Evolutionary conservation across 2,797 vertebrate species (phyloP).

Genomic region (Otus scops): DNA sequence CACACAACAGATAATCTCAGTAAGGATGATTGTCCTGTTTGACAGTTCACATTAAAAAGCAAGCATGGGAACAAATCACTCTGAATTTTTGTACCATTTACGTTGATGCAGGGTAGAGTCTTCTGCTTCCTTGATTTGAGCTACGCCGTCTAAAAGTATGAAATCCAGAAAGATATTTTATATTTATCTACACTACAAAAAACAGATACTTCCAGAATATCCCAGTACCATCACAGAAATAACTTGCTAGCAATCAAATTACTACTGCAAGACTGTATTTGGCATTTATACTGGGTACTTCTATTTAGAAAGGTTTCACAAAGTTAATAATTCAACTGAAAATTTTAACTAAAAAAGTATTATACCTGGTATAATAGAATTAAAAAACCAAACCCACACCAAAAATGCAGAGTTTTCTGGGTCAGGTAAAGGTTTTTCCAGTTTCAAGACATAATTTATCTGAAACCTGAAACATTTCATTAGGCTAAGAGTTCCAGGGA

Average conservation of each 20-base stretch:
- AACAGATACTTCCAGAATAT: neutral
- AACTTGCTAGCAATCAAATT: neutral
- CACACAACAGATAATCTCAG: neutral
- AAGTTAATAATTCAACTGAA: neutral
- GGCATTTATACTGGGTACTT: neutral
- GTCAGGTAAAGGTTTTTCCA: neutral
- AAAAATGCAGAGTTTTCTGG: neutral
- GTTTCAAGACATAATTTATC: neutral
- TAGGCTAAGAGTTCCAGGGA: neutral
- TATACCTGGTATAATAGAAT: neutral
- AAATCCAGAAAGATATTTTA: neutral
- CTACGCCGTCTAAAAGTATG: neutral
- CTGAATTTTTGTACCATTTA: constrained; percentile 13
- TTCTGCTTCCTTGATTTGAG: neutral
- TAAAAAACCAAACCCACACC: neutral
- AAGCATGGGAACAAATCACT: neutral
- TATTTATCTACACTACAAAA: neutral
- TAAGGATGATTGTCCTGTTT: neutral
- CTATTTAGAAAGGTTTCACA: neutral
- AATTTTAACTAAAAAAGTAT: neutral
- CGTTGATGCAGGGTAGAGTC: neutral
- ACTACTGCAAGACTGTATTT: neutral
- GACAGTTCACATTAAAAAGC: neutral
- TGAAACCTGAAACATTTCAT: neutral
- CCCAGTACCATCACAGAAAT: neutral